Evolutionary conservation across 2,888 invertebrate species (phyloP), one percentile per base, ranked within the genome.

Genomic region (Eupithecia dodoneata): DNA sequence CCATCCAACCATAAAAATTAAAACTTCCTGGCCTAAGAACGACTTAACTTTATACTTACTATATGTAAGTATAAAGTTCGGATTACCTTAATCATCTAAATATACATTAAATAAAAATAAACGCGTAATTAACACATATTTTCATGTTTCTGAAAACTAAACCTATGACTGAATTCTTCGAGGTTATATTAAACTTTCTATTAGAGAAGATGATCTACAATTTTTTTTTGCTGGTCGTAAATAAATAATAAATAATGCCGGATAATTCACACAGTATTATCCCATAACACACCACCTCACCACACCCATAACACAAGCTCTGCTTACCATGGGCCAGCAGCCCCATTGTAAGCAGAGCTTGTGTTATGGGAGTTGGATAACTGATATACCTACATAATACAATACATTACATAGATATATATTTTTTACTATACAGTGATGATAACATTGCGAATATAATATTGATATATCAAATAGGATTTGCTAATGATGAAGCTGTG

Each of bases 401-500:
- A 30, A 30, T 30, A 30, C 30, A 30, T 30, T 30, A 30, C 30
- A 30, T 30, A 30, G 30, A 30, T 30, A 30, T 0, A 30, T 30
- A 30, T 30, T 30, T 30, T 30, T 30, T 30, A 30, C 30, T 30
- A 30, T 30, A 30, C 30, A 30, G 30, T 30, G 30, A 30, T 30
- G 59, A 18, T 59, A 18, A 18, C 18, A 10, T 59, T 30, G 30
- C 63, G 63, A 7, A 59, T 18, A 63, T 15, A 30, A 70, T 18
- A 70, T 47, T 13, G 18, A 70, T 49, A 6, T 49, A 47, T 47
- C 45, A 18, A 47, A 49, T n/a, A 30, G 70, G 4, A 5, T 69
- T 67, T 67, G 18, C 47, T 74, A 42, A 55, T 71, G 71, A 67
- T 49, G 45, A 67, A 67, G 67, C 69, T 59, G 66, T 66, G 41